Evolutionary conservation across 2,113 vertebrate species (phyloP).

Genomic region (Chelonoidis abingdonii): DNA sequence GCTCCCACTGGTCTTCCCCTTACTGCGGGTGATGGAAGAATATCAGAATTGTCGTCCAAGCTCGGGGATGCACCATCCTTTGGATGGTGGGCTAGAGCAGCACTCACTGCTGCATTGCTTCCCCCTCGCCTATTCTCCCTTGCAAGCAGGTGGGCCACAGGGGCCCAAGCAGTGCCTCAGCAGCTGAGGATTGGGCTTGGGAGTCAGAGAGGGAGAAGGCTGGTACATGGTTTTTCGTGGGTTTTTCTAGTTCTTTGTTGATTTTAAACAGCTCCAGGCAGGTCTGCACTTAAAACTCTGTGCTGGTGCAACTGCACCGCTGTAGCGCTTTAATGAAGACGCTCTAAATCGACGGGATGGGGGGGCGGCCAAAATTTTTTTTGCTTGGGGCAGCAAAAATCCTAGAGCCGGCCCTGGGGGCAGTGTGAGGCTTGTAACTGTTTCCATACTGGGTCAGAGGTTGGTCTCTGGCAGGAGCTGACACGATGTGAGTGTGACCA

Average conservation of each 20-base stretch:
- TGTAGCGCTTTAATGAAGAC: too few relatives aligned
- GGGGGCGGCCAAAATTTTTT: too few relatives aligned
- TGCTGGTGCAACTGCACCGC: too few relatives aligned
- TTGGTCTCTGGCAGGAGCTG: fast-evolving
- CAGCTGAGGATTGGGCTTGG: neutral
- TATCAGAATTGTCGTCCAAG: neutral
- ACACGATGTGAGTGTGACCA: fast-evolving
- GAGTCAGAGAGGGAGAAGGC: neutral
- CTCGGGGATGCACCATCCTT: neutral
- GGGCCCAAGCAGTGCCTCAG: neutral
- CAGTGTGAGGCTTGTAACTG: fast-evolving
- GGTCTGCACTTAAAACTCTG: neutral
- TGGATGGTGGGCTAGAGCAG: neutral
- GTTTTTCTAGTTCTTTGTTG: neutral
- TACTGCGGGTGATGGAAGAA: neutral
- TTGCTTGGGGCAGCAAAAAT: too few relatives aligned
- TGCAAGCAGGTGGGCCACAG: neutral
- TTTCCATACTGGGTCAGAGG: neutral
- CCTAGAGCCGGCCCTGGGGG: too few relatives aligned
- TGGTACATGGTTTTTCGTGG: neutral
- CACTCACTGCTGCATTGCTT: neutral
- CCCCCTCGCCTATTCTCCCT: neutral
- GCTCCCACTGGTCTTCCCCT: fast-evolving
- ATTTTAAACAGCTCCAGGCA: neutral
- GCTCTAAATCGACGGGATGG: too few relatives aligned